Conservation (phyloP, 2,113 vertebrate genomes). For the Cephalopholis sonnerati region DNA sequence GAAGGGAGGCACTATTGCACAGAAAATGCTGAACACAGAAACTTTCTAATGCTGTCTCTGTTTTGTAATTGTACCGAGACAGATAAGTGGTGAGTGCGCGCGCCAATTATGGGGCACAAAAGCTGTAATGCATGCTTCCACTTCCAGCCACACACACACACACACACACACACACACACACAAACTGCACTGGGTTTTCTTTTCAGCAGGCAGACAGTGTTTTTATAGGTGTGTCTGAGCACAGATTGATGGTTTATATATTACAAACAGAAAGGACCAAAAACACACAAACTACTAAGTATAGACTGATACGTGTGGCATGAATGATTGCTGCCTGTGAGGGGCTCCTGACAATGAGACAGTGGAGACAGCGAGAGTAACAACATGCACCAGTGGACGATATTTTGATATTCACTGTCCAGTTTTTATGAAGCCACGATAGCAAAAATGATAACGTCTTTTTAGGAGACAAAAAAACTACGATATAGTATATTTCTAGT, state of each 20-base stretch:
- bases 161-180: constrained; percentile 24
- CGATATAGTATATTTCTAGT: background rate
- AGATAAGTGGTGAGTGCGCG: constrained; percentile 46
- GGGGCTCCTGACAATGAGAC: constrained; percentile 34
- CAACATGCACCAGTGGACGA: background rate
- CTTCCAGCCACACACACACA: constrained; percentile 8
- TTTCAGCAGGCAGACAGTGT: constrained; percentile 39
- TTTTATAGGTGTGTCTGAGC: constrained; percentile 48
- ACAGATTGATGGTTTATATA: constrained; percentile 35
- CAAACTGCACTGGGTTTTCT: constrained; percentile 15
- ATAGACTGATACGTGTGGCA: constrained; percentile 12
- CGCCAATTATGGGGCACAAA: constrained; percentile 55
- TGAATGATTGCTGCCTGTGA: constrained; percentile 41
- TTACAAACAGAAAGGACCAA: constrained; percentile 25
- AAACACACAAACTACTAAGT: constrained; percentile 20
- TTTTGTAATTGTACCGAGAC: constrained; percentile 57
- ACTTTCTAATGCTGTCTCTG: constrained; percentile 56
- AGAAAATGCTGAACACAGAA: constrained; percentile 62
- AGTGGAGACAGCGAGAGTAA: constrained; percentile 11
- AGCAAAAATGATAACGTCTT: background rate
- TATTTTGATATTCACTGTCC: constrained; percentile 12
- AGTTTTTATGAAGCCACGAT: constrained; percentile 5
- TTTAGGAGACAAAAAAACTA: background rate
- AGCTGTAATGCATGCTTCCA: constrained; percentile 36
- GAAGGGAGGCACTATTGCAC: background rate